Evolutionary conservation across 2,797 vertebrate genomes (phyloP).

Genomic region (Cirrhinus mrigala): DNA sequence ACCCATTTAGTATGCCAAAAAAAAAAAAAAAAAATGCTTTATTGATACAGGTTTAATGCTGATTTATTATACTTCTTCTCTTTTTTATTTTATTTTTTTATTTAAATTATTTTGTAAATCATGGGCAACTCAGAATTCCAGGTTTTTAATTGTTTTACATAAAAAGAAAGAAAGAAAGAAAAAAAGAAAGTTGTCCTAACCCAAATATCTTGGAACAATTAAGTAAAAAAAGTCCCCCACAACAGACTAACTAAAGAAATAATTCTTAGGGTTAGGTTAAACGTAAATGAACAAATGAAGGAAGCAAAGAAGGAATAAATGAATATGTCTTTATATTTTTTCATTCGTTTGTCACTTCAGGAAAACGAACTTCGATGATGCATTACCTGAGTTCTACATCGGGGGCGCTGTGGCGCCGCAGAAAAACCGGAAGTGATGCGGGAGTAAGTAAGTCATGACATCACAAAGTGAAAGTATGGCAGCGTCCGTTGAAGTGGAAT

Average conservation of each 20-base stretch:
- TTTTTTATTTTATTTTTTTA: too few relatives aligned
- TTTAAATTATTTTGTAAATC: too few relatives aligned
- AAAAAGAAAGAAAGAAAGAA: too few relatives aligned
- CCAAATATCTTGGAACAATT: too few relatives aligned
- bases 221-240: not conserved
- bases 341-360: not conserved
- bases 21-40: too few relatives aligned
- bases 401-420: not conserved
- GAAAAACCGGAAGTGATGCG: conserved; percentile 27
- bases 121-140: too few relatives aligned
- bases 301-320: not conserved
- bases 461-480: conserved; percentile 72
- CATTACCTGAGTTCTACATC: not conserved
- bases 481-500: conserved; percentile 69
- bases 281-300: not conserved
- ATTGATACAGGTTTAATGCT: too few relatives aligned
- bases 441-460: not conserved
- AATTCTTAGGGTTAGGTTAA: not conserved
- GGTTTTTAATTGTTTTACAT: too few relatives aligned
- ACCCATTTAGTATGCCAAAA: too few relatives aligned
- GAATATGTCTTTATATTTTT: not conserved
- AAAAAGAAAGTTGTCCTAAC: too few relatives aligned
- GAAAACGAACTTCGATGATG: not conserved
- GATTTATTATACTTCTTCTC: too few relatives aligned
- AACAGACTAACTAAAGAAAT: not conserved